These are phyloP conservation scores for Eulacestoma nigropectus DNA, from an alignment of 2,113 vertebrate genomes.

Conservation along the genomic window DNA sequence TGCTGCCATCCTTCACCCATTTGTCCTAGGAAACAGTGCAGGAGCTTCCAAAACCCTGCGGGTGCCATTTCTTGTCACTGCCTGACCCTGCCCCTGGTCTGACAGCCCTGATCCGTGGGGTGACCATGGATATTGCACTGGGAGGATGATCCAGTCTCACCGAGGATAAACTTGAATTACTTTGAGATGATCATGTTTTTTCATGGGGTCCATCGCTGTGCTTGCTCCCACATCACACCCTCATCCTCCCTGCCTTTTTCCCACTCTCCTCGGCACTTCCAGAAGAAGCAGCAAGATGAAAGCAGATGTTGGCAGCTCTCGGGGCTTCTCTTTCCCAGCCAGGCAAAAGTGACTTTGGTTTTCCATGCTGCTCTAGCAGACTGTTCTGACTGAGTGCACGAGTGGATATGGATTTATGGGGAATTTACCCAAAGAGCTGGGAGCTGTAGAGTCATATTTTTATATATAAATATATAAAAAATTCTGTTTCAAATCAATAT, in stretches of 20 bases:
- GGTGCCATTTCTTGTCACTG: background rate
- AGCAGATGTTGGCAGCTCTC: background rate
- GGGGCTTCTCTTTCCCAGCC: background rate
- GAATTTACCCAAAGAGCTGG: background rate
- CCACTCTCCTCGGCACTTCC: background rate
- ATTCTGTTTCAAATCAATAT: background rate
- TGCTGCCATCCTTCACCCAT: background rate
- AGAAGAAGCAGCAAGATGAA: background rate
- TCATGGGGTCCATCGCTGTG: background rate
- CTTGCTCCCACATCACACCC: background rate
- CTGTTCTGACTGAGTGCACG: background rate
- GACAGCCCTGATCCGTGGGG: background rate
- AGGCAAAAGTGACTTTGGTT: slow-evolving; percentile 6
- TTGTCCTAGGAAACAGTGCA: background rate
- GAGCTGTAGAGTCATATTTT: background rate
- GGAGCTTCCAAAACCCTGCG: background rate
- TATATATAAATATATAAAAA: background rate
- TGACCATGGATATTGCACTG: accelerated
- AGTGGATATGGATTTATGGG: background rate
- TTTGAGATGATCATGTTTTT: background rate
- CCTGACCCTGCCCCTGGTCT: background rate
- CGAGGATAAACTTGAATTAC: background rate
- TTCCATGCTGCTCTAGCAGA: background rate
- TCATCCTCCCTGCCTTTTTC: background rate
- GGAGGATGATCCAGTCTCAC: background rate